Base-by-base conservation (phyloP, 1,140 invertebrate species). In the Steinernema khuongi region DNA sequence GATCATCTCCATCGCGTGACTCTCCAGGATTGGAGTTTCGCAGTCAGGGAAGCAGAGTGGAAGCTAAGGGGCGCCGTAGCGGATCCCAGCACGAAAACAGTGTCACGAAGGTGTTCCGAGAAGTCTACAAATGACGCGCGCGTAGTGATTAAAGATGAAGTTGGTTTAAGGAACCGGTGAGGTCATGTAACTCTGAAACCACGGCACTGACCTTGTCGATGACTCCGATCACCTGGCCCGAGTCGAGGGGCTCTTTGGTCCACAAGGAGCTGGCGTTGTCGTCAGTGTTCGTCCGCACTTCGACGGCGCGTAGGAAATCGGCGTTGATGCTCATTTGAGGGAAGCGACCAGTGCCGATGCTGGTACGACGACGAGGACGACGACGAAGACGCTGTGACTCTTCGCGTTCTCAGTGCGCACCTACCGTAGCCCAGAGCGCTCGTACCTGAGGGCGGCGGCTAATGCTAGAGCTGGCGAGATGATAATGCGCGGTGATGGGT, bases 141-240 rank as follows among this genome's bases (percentile, higher is more conserved):
- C n/a, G n/a, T n/a, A n/a, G n/a, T n/a, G n/a, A n/a, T n/a, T n/a
- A n/a, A n/a, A n/a, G n/a, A n/a, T n/a, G n/a, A n/a, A n/a, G n/a
- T n/a, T n/a, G n/a, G n/a, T n/a, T n/a, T n/a, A n/a, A n/a, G n/a
- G n/a, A n/a, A n/a, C n/a, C n/a, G n/a, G n/a, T n/a, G n/a, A n/a
- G n/a, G n/a, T n/a, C n/a, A n/a, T n/a, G n/a, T n/a, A n/a, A n/a
- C n/a, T n/a, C n/a, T n/a, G n/a, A n/a, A n/a, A n/a, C n/a, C n/a
- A n/a, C n/a, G n/a, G n/a, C n/a, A 70, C 73, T 31, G 18, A 77
- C 76, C 76, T 77, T 77, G 43, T 77, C 76, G 28, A 77, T 71
- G 1, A 77, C 67, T 31, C 76, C 76, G 28, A 77, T 77, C n/a
- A 73, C 36, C 44, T 67, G 67, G 1, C 74, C 76, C 4, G 68